Evolutionary conservation across 1,140 invertebrate genomes (phyloP), one percentile per base, ranked within the genome.

Genomic region (Brachionus paranguensis): DNA sequence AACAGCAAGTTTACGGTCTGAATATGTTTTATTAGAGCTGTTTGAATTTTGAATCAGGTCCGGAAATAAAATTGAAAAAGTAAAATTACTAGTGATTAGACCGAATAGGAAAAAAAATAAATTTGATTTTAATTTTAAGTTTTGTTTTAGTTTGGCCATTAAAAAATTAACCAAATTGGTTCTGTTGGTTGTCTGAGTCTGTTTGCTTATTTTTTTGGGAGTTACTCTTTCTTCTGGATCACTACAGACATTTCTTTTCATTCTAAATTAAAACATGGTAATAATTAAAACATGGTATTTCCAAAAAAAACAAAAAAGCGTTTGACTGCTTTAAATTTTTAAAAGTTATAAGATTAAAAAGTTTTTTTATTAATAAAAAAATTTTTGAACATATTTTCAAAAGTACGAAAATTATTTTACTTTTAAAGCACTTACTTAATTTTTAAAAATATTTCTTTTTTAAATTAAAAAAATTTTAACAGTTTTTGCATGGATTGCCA

Each of bases 401-500:
- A 37, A 37, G 33, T 37, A 37, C 33, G 1, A 37, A 37, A 37
- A 37, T 37, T 27, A 0, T 10, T 60, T 60, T 10, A 27, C 8
- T 60, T 60, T 60, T 20, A 60, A 24, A 60, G 47, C 14, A 53
- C 12, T 53, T 53, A 60, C 17, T 60, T 10, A 20, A 20, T 60
- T 60, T 60, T 47, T 37, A 24, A 74, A 74, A 74, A 74, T 20
- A 74, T 47, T 12, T 41, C 0, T 74, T 70, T 37, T 17, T 70
- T 33, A 10, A 37, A 10, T 17, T 70, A 45, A 20, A 24, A 24
- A 60, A 60, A 10, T 8, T 43, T 43, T 20, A 72, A 45, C 68
- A 72, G 10, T 76, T 76, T 76, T 76, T 76, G 45, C 72, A 76
- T 24, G 72, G 43, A 76, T 76, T 76, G 17, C 72, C 72, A 76